Evolutionary conservation across 2,888 invertebrate genomes (phyloP).

Genomic region (Taphrorychus bicolor): DNA sequence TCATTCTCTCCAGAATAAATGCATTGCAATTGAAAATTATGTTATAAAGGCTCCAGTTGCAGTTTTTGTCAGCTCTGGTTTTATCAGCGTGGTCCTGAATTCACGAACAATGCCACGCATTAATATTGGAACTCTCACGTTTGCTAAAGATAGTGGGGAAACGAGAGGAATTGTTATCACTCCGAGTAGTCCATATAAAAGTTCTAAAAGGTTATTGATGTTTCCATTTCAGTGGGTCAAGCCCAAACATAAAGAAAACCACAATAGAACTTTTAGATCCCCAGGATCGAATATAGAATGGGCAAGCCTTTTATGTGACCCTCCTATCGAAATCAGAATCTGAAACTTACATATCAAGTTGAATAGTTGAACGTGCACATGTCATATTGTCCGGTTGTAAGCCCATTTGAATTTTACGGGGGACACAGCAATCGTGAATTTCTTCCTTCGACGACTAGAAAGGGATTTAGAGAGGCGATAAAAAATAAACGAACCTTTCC

Average conservation of each 20-base stretch:
- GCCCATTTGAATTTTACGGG: neutral
- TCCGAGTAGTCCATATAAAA: slow-evolving; percentile 1
- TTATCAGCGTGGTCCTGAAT: slow-evolving; percentile 14
- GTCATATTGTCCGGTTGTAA: neutral
- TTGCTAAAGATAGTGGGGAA: neutral
- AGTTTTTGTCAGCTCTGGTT: slow-evolving; percentile 18
- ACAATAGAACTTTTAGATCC: slow-evolving; percentile 6
- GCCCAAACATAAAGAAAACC: neutral
- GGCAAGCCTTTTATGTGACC: neutral
- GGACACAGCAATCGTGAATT: neutral
- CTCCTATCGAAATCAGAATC: neutral
- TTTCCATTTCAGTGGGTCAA: slow-evolving; percentile 4
- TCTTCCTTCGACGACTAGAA: neutral
- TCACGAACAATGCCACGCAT: slow-evolving; percentile 6
- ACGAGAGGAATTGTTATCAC: neutral
- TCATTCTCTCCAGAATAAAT: slow-evolving; percentile 9
- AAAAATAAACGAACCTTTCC: slow-evolving; percentile 22
- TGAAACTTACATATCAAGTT: neutral
- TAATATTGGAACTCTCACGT: slow-evolving; percentile 7
- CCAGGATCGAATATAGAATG: neutral
- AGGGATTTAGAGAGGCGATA: neutral
- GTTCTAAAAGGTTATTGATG: slow-evolving; percentile 9
- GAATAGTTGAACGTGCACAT: neutral
- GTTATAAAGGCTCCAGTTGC: slow-evolving; percentile 12
- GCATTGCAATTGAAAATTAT: slow-evolving; percentile 19